phyloP scores from a whole-genome alignment of 1,140 invertebrate genomes.

The Drosophila novamexicana region DNA sequence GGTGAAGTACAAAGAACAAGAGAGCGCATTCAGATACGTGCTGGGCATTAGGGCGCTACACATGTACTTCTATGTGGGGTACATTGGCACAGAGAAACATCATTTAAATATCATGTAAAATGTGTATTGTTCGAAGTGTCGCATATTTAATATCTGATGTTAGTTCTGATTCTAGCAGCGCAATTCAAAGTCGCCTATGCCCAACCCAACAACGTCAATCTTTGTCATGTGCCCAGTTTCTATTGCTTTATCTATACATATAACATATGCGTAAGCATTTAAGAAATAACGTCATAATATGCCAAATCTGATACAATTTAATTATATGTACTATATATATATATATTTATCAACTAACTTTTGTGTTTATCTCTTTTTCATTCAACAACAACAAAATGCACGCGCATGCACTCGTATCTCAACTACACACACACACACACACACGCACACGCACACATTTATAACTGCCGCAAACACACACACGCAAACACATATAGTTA shows the following conservation, averaged over 20 bases:
- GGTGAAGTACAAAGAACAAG: slow-evolving; percentile 11
- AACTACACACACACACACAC: slow-evolving; percentile 9
- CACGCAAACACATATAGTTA: slow-evolving; percentile 54
- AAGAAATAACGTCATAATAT: slow-evolving; percentile 8
- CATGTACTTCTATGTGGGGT: not conserved
- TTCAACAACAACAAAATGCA: slow-evolving; percentile 42
- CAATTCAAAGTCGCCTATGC: slow-evolving; percentile 1
- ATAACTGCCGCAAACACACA: slow-evolving; percentile 20
- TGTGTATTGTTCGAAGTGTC: no score
- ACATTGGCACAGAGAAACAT: not conserved
- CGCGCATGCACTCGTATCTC: slow-evolving; percentile 51
- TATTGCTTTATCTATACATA: slow-evolving; percentile 1
- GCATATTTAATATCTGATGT: no score
- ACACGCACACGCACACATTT: slow-evolving; percentile 46
- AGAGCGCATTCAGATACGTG: slow-evolving; percentile 11
- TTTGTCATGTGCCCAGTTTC: slow-evolving; percentile 18
- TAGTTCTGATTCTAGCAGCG: not conserved
- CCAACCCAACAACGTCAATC: not conserved
- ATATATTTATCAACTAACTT: slow-evolving; percentile 49
- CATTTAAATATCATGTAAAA: not conserved
- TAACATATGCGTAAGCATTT: slow-evolving; percentile 1
- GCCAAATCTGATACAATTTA: not conserved
- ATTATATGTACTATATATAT: not conserved
- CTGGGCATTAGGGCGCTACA: slow-evolving; percentile 11
- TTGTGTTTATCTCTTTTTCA: slow-evolving; percentile 35